Conservation (phyloP, 2,888 invertebrate genomes). For the Rhaphigaster nebulosa region DNA sequence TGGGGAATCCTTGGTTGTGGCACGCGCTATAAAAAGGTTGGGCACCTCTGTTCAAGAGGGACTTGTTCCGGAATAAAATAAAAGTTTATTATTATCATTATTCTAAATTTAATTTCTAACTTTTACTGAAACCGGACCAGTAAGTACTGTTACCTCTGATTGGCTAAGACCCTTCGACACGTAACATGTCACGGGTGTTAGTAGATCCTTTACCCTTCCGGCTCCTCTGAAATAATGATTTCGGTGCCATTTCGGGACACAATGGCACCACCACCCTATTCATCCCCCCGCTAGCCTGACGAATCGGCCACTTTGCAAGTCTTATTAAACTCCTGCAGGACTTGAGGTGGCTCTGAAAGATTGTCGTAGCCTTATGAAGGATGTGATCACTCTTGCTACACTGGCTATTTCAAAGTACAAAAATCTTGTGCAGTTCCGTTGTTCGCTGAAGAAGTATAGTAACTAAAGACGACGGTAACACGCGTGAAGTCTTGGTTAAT, state of each 20-base stretch:
- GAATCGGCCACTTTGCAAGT: constrained; percentile 21
- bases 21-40: no score
- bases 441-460: not conserved
- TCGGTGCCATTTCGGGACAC: constrained; percentile 10
- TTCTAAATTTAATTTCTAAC: no score
- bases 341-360: not conserved
- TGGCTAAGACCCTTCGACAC: not conserved
- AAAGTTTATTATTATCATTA: no score
- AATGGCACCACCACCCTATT: not conserved
- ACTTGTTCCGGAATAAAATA: no score
- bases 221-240: constrained; percentile 19
- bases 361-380: not conserved
- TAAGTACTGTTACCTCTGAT: not conserved
- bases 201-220: constrained; percentile 22
- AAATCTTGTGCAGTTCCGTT: constrained; percentile 12
- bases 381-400: constrained; percentile 17
- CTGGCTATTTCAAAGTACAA: not conserved
- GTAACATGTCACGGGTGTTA: constrained; percentile 1
- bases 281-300: not conserved
- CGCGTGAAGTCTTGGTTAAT: constrained; percentile 33
- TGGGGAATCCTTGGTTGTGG: no score
- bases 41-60: no score
- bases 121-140: no score
- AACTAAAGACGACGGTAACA: constrained; percentile 4
- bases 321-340: not conserved